These are phyloP conservation scores for Gadopsis bispinosus DNA, from an alignment of 2,797 vertebrate genomes.

Conservation along the genomic window DNA sequence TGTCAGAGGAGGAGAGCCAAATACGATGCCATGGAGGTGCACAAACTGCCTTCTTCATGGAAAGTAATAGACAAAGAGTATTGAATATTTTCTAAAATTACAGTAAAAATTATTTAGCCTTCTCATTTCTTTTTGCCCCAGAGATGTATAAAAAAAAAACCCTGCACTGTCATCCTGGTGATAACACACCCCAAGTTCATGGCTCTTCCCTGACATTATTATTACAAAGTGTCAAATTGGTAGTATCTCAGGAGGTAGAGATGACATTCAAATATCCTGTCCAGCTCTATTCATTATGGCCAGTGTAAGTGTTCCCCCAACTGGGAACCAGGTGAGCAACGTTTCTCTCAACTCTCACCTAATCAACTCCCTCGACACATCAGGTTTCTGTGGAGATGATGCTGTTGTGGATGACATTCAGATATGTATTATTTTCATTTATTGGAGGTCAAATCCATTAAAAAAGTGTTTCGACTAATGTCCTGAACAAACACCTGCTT, in stretches of 20 bases:
- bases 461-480: constrained; percentile 19
- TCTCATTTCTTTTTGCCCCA: constrained; percentile 43
- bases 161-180: constrained; percentile 41
- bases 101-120: constrained; percentile 12
- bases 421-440: constrained; percentile 37
- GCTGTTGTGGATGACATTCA: constrained; percentile 58
- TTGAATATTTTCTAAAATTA: constrained; percentile 9
- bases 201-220: constrained; percentile 72
- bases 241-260: constrained; percentile 69
- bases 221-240: constrained; percentile 70
- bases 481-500: constrained; percentile 18
- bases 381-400: constrained; percentile 43
- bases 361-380: constrained; percentile 74
- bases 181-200: constrained; percentile 65
- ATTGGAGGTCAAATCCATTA: constrained; percentile 35
- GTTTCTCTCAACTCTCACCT: constrained; percentile 62
- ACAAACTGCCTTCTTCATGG: constrained; percentile 11
- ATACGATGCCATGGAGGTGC: constrained; percentile 40
- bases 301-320: constrained; percentile 56
- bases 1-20: constrained; percentile 62
- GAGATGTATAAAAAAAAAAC: constrained; percentile 48
- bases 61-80: constrained; percentile 17
- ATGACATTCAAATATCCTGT: constrained; percentile 81
- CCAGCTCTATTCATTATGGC: constrained; percentile 73
- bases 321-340: constrained; percentile 66